Evolutionary conservation across 2,888 invertebrate species (phyloP).

Genomic region (Phengaris arion): DNA sequence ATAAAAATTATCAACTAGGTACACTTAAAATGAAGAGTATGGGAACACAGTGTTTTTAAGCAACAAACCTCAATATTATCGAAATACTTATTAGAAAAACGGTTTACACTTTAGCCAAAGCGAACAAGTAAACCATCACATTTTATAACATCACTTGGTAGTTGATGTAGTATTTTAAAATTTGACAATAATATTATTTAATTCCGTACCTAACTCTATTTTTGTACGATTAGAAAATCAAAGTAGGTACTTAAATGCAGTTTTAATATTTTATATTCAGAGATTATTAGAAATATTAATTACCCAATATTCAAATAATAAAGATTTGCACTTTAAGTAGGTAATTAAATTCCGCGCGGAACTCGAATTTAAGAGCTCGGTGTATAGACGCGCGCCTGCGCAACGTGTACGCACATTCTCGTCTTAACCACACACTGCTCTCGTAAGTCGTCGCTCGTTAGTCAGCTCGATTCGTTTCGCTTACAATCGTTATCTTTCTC

Average conservation of each 20-base stretch:
- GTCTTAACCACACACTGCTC: conserved; percentile 45
- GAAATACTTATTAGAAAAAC: no score
- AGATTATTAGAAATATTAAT: conserved; percentile 21
- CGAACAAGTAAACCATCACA: no score
- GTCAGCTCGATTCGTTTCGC: background rate
- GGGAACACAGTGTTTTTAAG: no score
- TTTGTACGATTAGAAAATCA: no score
- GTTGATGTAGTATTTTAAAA: no score
- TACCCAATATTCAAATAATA: conserved; percentile 21
- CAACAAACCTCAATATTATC: no score
- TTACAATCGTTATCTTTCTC: background rate
- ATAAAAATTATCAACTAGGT: background rate
- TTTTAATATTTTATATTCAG: background rate
- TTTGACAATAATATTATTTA: no score
- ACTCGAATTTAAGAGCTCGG: conserved; percentile 37
- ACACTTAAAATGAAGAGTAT: no score
- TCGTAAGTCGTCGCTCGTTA: background rate
- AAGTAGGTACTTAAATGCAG: no score
- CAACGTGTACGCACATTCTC: conserved; percentile 57
- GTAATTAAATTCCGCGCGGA: conserved; percentile 41
- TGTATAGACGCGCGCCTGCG: conserved; percentile 62
- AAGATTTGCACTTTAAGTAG: background rate
- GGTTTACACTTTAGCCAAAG: no score
- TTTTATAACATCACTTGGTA: no score
- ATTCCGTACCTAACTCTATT: no score